Evolutionary conservation across 2,888 invertebrate genomes (phyloP).

Genomic region (Idaea straminata): DNA sequence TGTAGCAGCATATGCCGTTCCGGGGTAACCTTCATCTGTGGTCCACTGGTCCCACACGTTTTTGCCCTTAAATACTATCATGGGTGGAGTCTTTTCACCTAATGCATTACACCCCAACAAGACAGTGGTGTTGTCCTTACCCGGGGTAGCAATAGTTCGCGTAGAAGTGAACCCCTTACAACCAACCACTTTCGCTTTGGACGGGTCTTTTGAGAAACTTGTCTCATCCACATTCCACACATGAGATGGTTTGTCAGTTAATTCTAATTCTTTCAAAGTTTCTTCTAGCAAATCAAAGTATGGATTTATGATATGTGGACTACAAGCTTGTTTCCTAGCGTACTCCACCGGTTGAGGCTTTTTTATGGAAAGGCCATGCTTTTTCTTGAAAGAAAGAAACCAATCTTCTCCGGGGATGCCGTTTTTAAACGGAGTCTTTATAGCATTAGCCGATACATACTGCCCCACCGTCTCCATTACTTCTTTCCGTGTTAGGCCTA

Average conservation of each 20-base stretch:
- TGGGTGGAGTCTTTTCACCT: conserved; percentile 32
- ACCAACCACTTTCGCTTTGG: conserved; percentile 29
- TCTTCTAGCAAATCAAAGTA: conserved; percentile 30
- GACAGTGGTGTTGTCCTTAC: conserved; percentile 24
- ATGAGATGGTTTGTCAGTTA: conserved; percentile 21
- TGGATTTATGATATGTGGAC: conserved; percentile 21
- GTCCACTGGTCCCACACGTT: conserved; percentile 28
- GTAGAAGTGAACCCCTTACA: conserved; percentile 23
- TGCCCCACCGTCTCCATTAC: too few relatives aligned
- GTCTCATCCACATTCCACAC: conserved; percentile 18
- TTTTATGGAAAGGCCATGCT: too few relatives aligned
- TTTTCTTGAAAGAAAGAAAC: too few relatives aligned
- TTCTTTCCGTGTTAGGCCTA: too few relatives aligned
- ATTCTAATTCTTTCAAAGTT: conserved; percentile 19
- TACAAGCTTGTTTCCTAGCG: conserved; percentile 29
- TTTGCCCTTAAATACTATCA: conserved; percentile 34
- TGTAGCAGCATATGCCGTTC: conserved; percentile 21
- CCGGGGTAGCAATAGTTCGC: conserved; percentile 28
- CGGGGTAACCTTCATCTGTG: conserved; percentile 27
- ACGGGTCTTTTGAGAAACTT: conserved; percentile 16
- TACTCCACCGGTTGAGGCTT: too few relatives aligned
- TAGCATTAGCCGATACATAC: too few relatives aligned
- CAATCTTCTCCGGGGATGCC: too few relatives aligned
- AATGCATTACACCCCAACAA: conserved; percentile 22
- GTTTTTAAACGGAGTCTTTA: too few relatives aligned